Conservation (phyloP, 35 echinoderm and acorn worm genomes). For the Heliocidaris tuberculata region DNA sequence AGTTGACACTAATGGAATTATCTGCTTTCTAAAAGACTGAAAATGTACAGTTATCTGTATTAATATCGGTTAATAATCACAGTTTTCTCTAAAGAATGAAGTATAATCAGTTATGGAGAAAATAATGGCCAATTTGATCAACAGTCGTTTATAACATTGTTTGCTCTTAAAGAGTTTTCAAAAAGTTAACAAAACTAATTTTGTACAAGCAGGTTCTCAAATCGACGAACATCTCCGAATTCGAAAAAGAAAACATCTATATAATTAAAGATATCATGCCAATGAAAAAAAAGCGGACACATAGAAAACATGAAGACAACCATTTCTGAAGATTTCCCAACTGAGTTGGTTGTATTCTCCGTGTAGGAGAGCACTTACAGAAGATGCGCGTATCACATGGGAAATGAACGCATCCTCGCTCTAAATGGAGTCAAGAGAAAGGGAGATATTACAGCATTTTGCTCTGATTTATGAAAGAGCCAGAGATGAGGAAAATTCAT, state of each 20-base stretch:
- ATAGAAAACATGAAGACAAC: background rate
- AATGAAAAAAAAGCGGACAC: background rate
- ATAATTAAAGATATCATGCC: background rate
- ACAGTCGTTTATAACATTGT: background rate
- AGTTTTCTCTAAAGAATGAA: no score
- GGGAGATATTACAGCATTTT: conserved; percentile 42
- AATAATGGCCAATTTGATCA: background rate
- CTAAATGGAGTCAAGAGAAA: background rate
- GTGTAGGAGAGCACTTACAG: background rate
- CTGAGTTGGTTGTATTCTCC: background rate
- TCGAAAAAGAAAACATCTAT: background rate
- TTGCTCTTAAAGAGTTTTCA: background rate
- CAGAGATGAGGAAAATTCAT: conserved; percentile 2
- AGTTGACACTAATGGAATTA: background rate
- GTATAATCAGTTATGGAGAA: background rate
- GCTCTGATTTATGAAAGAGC: conserved; percentile 34
- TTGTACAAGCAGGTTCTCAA: background rate
- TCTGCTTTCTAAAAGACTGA: background rate
- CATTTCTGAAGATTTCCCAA: conserved; percentile 29
- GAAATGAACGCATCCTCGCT: conserved; percentile 3
- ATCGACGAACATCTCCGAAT: background rate
- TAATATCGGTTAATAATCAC: background rate
- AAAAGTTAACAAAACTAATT: background rate
- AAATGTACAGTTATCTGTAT: background rate
- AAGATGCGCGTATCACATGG: conserved; percentile 7